phyloP scores from a whole-genome alignment of 2,888 invertebrate genomes.

The Cecidostiba fungosa region DNA sequence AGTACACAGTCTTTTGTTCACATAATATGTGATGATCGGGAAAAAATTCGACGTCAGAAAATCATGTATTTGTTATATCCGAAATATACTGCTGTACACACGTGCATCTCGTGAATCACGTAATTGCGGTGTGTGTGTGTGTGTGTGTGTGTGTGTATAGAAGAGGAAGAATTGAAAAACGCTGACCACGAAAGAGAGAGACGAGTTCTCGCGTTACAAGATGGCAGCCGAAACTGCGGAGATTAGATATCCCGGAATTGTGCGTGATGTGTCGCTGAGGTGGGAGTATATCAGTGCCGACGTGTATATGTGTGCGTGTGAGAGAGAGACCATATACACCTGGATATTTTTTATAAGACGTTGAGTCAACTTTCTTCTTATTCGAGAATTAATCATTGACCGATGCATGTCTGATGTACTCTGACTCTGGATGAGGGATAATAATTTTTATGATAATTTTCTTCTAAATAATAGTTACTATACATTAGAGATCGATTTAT shows the following conservation, averaged over 20 bases:
- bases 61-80: background rate
- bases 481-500: background rate
- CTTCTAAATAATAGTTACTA: background rate
- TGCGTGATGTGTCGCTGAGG: constrained; percentile 27
- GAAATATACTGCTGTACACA: no score
- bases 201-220: constrained; percentile 72
- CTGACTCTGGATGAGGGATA: background rate
- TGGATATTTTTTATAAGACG: no score
- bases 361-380: background rate
- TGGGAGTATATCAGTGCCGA: background rate
- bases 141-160: no score
- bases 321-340: no score
- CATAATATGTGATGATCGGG: background rate
- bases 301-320: no score
- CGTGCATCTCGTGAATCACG: constrained; percentile 1
- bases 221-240: constrained; percentile 77
- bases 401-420: background rate
- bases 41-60: background rate
- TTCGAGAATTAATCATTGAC: background rate
- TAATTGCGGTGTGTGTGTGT: constrained; percentile 18
- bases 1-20: no score
- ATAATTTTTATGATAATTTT: background rate
- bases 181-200: constrained; percentile 4
- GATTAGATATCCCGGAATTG: constrained; percentile 75
- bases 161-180: background rate